A percentile compares a stretch with the other conserved stretches of the same genome.
phyloP scores from a whole-genome alignment of 2,797 vertebrate genomes.

The Eleutherodactylus coqui region DNA sequence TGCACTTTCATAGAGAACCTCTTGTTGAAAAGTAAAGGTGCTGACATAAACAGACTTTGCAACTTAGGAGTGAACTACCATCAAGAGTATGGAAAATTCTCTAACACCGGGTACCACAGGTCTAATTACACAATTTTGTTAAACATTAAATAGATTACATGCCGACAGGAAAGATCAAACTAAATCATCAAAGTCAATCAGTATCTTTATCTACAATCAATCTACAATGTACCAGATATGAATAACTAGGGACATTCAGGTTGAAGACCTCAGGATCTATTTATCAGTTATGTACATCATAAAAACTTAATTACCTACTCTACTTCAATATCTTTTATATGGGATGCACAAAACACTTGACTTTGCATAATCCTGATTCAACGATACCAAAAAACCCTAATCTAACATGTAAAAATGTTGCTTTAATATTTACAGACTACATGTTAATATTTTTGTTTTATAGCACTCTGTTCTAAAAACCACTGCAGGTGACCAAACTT shows the following conservation, averaged over 20 bases:
- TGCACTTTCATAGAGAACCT: background rate
- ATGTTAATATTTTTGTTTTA: background rate
- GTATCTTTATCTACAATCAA: slow-evolving; percentile 17
- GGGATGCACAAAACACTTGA: background rate
- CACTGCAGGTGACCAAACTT: too few species aligned
- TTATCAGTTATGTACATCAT: slow-evolving; percentile 15
- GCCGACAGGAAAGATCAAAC: background rate
- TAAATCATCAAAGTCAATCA: background rate
- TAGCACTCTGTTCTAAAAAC: background rate
- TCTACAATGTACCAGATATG: slow-evolving; percentile 32
- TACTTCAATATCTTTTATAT: background rate
- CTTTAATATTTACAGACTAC: background rate
- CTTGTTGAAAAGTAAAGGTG: background rate
- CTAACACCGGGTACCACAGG: background rate
- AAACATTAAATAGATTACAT: slow-evolving; percentile 42
- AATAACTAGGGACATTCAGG: slow-evolving; percentile 19
- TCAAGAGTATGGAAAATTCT: background rate
- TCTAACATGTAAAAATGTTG: background rate
- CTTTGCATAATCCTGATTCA: background rate
- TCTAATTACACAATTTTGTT: slow-evolving; percentile 15
- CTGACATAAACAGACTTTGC: background rate
- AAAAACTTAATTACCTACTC: background rate
- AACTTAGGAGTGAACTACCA: background rate
- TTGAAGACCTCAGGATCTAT: slow-evolving; percentile 1
- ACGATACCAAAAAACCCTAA: background rate